A percentile compares a stretch with the other conserved stretches of the same genome.
Evolutionary conservation across 2,797 vertebrate species (phyloP).

Genomic region (Peromyscus nudipes): DNA sequence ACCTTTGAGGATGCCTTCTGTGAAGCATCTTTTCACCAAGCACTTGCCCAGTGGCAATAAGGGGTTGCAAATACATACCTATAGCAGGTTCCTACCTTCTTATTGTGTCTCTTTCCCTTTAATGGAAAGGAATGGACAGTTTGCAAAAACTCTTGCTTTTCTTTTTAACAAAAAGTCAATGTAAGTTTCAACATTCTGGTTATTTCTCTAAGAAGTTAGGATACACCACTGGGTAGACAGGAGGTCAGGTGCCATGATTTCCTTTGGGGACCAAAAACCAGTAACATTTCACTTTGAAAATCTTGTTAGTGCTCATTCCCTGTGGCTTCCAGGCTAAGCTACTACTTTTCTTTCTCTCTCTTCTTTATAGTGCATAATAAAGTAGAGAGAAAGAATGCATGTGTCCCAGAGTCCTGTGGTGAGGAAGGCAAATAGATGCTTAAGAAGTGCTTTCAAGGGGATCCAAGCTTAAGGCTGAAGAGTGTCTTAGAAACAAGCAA

Average conservation of each 20-base stretch:
- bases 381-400: neutral
- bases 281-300: conserved; percentile 48
- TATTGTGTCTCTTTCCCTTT: neutral
- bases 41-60: neutral
- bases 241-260: neutral
- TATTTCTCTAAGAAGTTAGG: conserved; percentile 7
- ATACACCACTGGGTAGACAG: neutral
- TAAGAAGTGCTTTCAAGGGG: conserved; percentile 24
- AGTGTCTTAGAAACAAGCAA: neutral
- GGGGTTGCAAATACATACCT: neutral
- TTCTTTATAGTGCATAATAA: conserved; percentile 33
- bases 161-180: conserved; percentile 27
- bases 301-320: neutral
- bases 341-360: conserved; percentile 43
- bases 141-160: neutral
- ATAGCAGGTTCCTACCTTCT: neutral
- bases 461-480: neutral
- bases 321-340: conserved; percentile 25
- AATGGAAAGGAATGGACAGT: neutral
- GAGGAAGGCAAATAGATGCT: neutral
- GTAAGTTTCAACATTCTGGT: neutral
- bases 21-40: neutral
- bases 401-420: neutral
- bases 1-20: neutral
- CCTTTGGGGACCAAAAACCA: neutral